Base-by-base conservation (phyloP, 2,113 vertebrate genomes). In the Carettochelys insculpta region DNA sequence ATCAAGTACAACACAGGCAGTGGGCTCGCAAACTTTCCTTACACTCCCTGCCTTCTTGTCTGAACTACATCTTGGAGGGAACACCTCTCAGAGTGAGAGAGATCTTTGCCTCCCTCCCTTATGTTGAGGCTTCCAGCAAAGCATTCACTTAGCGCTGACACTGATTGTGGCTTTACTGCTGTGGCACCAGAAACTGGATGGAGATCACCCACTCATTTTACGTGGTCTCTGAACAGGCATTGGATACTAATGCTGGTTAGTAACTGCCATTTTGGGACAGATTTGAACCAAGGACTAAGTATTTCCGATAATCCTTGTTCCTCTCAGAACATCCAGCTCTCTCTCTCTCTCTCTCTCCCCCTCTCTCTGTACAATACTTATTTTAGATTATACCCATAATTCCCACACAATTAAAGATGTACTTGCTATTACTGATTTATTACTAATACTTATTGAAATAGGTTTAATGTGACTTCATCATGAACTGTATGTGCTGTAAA, bases 361-460 rank as follows among this genome's bases (percentile, higher is more conserved):
- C 20, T 73, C 24, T 73, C 5, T 75, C 41, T 75, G 43, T 68
- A 45, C 24, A 75, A 43, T 45, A 45, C 71, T 75, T 13, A 45
- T 45, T 45, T 34, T 25, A 48, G 80, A 77, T 22, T 38, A 41
- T 82, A 48, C 91, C 41, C 20, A 14, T 51, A 58, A 5, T 75
- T 77, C 75, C 75, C 29, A 45, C 25, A 38, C 79, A 75, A 61
- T 25, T 85, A 47, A 22, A 61, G 82, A 50, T 31, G 50, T 41
- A 2, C 6, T 25, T 80, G 27, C 12, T 47, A 24, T 14, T n/a
- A 38, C 10, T 51, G 58, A 38, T 68, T 81, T 68, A 38, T 38
- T 83, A 38, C 7, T 29, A 77, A n/a, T 34, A 82, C 88, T 84
- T 90, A 87, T 22, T 45, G 78, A 47, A 92, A 80, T 86, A 2